Conservation (phyloP, 2,888 invertebrate species). For the Tridacna crocea region DNA sequence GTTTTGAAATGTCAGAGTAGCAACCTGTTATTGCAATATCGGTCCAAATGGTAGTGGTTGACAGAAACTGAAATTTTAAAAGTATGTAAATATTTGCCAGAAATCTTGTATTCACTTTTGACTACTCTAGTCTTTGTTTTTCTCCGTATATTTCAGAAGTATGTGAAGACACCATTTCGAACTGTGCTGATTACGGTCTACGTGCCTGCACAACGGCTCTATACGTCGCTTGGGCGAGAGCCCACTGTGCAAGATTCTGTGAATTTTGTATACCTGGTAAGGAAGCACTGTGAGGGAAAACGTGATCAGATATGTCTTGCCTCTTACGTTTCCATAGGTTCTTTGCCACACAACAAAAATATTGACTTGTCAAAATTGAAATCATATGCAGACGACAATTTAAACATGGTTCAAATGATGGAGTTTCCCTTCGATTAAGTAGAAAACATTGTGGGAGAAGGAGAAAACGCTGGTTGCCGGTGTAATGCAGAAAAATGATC, state of each 20-base stretch:
- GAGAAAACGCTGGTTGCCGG: neutral
- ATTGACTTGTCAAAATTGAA: neutral
- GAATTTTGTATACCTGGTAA: slow-evolving; percentile 60
- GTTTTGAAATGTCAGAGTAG: neutral
- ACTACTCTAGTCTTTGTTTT: neutral
- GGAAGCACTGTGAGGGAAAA: neutral
- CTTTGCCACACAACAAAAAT: neutral
- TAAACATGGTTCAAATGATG: neutral
- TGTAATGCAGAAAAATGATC: too few species aligned
- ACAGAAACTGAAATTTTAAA: neutral
- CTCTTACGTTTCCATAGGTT: neutral
- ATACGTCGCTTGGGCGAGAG: slow-evolving; percentile 68
- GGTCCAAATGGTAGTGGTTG: neutral
- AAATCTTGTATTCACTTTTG: neutral
- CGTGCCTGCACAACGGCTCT: slow-evolving; percentile 29
- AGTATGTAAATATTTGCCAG: neutral
- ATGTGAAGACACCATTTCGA: slow-evolving; percentile 65
- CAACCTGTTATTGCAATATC: neutral
- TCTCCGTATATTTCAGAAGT: slow-evolving; percentile 36
- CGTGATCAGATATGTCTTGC: neutral
- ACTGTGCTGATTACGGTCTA: slow-evolving; percentile 65
- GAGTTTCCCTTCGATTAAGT: neutral
- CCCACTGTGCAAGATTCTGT: slow-evolving; percentile 68
- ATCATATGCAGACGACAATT: neutral
- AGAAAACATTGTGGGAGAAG: neutral